Evolutionary conservation across 2,797 vertebrate genomes (phyloP), one percentile per base, ranked within the genome.

Genomic region (Lithobates sylvaticus): DNA sequence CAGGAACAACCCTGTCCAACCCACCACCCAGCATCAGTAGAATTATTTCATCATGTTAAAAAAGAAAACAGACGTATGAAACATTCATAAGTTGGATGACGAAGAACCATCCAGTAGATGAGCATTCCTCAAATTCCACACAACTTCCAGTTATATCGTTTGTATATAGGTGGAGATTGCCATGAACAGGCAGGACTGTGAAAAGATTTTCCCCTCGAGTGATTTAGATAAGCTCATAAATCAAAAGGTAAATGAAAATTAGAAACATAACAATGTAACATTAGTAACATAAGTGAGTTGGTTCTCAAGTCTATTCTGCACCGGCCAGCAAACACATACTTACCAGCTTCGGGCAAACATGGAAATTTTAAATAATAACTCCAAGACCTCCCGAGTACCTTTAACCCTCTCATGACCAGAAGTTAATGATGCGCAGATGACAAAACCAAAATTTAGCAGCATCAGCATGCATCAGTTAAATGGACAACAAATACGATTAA

Each of bases 161-260:
- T 61, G 54, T 61, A 5, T 23, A 61, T 23, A 23, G 69, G 69
- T 71, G 69, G 69, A 71, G 69, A 39, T 18, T 36, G 21, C 34
- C 69, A 71, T 36, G 69, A 71, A 71, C 29, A 71, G 16, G 23
- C 29, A 71, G 23, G 21, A 61, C 54, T 61, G 54, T 61, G 54
- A 61, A 61, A 61, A 23, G 9, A n/a, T 61, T 61, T 61, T 39
- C 7, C 69, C 69, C 34, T 71, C 18, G 10, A 71, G 69, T 34
- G 32, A 36, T 71, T 15, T 36, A 71, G 32, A 71, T 71, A 71
- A 71, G 34, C 36, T 23, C 32, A 39, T 71, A 71, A 71, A 71
- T 71, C 69, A 39, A 39, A 36, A 23, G 32, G 36, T 36, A 71
- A 39, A 16, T 8, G 54, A 61, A 61, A 61, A n/a, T n/a, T 21